phyloP scores from a whole-genome alignment of 2,888 invertebrate genomes.

The Pycnomerus fuliginosus region DNA sequence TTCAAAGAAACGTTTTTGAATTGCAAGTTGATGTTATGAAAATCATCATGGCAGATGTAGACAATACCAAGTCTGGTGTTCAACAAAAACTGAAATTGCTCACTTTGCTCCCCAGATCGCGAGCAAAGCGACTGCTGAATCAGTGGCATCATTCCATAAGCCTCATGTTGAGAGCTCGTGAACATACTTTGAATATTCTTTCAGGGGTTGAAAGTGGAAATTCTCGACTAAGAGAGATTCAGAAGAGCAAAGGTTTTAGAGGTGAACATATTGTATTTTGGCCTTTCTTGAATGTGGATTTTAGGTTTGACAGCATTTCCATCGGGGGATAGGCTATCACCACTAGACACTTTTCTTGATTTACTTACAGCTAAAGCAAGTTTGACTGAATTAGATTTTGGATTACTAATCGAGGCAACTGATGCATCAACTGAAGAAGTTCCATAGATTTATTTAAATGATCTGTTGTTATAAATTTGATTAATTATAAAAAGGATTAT shows the following conservation, averaged over 20 bases:
- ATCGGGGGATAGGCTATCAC: constrained; percentile 71
- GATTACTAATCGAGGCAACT: constrained; percentile 81
- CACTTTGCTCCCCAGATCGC: constrained; percentile 71
- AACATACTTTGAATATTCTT: constrained; percentile 78
- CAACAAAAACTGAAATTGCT: constrained; percentile 72
- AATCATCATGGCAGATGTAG: constrained; percentile 68
- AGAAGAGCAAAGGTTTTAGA: constrained; percentile 35
- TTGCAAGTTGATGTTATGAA: constrained; percentile 87
- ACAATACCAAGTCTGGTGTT: constrained; percentile 58
- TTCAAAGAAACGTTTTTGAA: constrained; percentile 80
- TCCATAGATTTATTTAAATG: constrained; percentile 12
- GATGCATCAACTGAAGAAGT: constrained; percentile 61
- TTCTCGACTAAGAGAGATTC: constrained; percentile 39
- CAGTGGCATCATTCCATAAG: constrained; percentile 78
- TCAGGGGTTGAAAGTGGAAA: constrained; percentile 64
- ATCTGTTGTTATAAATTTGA: too few species aligned
- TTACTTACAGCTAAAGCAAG: constrained; percentile 84
- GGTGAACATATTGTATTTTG: too few species aligned
- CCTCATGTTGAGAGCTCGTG: constrained; percentile 74
- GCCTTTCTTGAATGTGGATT: constrained; percentile 5
- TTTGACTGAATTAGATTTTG: constrained; percentile 81
- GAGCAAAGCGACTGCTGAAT: constrained; percentile 75
- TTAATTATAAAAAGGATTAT: constrained; percentile 88
- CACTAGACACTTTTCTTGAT: constrained; percentile 82
- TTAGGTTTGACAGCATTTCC: constrained; percentile 72